phyloP scores from a whole-genome alignment of 2,888 invertebrate genomes.

The Formica aserva region DNA sequence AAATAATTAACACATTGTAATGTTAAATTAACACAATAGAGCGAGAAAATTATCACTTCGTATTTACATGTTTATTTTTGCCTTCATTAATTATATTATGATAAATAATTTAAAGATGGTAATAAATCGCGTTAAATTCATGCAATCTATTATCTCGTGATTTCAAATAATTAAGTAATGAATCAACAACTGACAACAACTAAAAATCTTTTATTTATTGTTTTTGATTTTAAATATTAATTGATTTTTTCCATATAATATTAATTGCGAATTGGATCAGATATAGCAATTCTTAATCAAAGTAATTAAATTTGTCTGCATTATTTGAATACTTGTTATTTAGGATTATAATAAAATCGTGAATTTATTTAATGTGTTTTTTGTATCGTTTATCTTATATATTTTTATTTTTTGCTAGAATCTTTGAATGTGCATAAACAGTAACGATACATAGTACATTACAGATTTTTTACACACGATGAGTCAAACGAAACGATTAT shows the following conservation, averaged over 20 bases:
- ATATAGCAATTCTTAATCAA: background rate
- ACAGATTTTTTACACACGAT: background rate
- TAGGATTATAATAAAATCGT: background rate
- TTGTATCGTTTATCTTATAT: background rate
- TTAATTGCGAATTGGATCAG: background rate
- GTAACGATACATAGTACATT: background rate
- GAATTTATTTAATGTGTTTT: too few relatives aligned
- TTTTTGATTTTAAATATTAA: background rate
- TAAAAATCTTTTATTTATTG: too few relatives aligned
- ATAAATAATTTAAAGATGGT: background rate
- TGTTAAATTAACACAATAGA: too few relatives aligned
- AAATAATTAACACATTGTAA: background rate
- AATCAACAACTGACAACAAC: too few relatives aligned
- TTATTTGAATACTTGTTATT: too few relatives aligned
- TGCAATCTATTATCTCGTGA: too few relatives aligned
- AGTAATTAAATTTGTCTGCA: background rate
- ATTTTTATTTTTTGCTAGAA: background rate
- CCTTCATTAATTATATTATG: background rate
- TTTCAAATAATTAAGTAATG: too few relatives aligned
- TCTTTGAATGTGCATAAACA: background rate
- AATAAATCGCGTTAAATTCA: background rate
- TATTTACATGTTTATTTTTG: background rate
- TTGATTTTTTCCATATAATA: background rate
- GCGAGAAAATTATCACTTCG: background rate
- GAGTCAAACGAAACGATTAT: background rate